A percentile compares a stretch with the other conserved stretches of the same genome.
Conservation (phyloP, 2,113 vertebrate genomes). For the Entomyzon cyanotis region DNA sequence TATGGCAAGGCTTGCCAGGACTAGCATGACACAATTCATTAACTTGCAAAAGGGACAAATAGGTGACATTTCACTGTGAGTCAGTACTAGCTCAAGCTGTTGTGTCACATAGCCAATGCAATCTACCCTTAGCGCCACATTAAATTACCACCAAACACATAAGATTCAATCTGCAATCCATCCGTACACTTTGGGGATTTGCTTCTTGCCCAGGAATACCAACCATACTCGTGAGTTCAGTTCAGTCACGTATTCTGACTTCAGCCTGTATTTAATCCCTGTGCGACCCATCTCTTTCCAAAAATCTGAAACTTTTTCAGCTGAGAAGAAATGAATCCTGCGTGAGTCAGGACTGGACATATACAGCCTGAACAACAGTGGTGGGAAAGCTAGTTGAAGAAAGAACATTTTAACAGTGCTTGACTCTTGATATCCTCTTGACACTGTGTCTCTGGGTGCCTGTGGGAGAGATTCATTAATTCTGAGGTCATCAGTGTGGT, state of each 20-base stretch:
- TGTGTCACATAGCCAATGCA: neutral
- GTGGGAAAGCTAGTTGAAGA: neutral
- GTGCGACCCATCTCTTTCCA: neutral
- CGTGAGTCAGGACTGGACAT: neutral
- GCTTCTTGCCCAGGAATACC: neutral
- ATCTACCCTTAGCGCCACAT: neutral
- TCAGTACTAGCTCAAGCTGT: neutral
- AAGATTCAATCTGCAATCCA: neutral
- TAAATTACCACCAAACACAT: neutral
- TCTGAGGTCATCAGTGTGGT: neutral
- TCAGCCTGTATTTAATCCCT: neutral
- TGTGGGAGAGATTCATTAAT: neutral
- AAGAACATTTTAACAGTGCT: neutral
- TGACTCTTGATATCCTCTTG: neutral
- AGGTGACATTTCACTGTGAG: constrained; percentile 12
- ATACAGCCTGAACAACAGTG: neutral
- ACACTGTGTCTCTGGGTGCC: neutral
- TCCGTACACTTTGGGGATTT: neutral
- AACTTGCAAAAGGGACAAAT: neutral
- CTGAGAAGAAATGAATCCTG: neutral
- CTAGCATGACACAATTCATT: neutral
- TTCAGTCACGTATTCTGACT: neutral
- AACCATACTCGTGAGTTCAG: neutral
- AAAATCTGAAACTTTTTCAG: neutral
- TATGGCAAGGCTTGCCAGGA: constrained; percentile 1